Conservation (phyloP, 1,140 invertebrate species). For the Aphaenogaster floridana region DNA sequence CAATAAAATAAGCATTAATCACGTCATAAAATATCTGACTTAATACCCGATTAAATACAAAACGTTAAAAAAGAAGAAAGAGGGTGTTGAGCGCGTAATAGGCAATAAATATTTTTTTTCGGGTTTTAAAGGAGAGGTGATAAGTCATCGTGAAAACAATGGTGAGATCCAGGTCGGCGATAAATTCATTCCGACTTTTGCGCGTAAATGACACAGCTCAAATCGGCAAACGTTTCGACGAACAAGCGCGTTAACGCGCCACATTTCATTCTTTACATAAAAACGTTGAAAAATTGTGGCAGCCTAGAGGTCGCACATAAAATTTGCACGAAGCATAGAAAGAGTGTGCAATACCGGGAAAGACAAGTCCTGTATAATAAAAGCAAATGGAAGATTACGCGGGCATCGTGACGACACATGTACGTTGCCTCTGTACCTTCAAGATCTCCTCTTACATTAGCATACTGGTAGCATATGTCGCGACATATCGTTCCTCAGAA, state of each 20-base stretch:
- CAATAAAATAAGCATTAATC: slow-evolving; percentile 27
- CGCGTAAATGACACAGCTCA: slow-evolving; percentile 21
- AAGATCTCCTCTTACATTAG: not conserved
- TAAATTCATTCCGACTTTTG: slow-evolving; percentile 43
- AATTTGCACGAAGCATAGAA: not conserved
- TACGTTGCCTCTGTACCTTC: not conserved
- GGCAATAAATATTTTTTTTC: slow-evolving; percentile 34
- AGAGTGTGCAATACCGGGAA: not conserved
- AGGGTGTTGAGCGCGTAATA: not conserved
- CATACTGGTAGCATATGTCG: not conserved
- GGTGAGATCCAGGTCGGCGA: slow-evolving; percentile 31
- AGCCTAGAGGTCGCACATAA: not conserved
- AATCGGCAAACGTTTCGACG: slow-evolving; percentile 42
- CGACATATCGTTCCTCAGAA: not conserved
- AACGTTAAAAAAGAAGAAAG: slow-evolving; percentile 2
- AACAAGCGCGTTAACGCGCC: slow-evolving; percentile 7
- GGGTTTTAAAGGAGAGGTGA: not conserved
- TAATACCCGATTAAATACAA: slow-evolving; percentile 9
- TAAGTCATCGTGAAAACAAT: slow-evolving; percentile 26
- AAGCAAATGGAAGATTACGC: slow-evolving; percentile 36
- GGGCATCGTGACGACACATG: not conserved
- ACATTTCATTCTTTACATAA: slow-evolving; percentile 13
- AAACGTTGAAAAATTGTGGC: slow-evolving; percentile 21
- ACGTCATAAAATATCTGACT: slow-evolving; percentile 16
- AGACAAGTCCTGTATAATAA: slow-evolving; percentile 31